phyloP scores from a whole-genome alignment of 23 tunicate genomes.

The Botrylloides violaceus region DNA sequence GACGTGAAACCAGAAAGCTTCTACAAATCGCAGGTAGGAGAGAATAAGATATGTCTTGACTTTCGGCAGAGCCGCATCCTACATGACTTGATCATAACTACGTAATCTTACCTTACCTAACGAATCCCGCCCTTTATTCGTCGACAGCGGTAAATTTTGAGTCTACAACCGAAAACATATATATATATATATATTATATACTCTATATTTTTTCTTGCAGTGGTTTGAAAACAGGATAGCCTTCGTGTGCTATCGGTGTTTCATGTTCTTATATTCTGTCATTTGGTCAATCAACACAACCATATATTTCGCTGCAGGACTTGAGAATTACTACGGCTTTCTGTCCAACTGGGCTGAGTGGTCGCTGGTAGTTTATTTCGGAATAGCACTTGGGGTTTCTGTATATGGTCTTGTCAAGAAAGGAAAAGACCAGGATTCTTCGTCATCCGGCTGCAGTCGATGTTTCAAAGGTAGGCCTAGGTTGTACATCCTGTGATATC shows the following conservation, averaged over 20 bases:
- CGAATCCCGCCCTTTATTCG: no score
- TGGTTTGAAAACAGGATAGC: slow-evolving; percentile 36
- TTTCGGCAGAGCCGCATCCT: no score
- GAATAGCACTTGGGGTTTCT: slow-evolving; percentile 21
- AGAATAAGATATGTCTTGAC: no score
- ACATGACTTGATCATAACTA: no score
- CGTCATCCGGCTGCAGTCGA: background rate
- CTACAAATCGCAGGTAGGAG: slow-evolving; percentile 45
- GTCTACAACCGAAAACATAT: no score
- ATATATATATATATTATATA: background rate
- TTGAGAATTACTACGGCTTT: slow-evolving; percentile 29
- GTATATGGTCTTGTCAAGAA: slow-evolving; percentile 22
- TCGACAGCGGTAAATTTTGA: no score
- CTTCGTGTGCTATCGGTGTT: slow-evolving; percentile 32
- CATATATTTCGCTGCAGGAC: slow-evolving; percentile 5
- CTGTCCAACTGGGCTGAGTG: slow-evolving; percentile 86
- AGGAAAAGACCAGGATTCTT: background rate
- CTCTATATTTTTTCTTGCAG: slow-evolving; percentile 18
- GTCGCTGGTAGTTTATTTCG: slow-evolving; percentile 55
- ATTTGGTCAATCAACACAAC: slow-evolving; percentile 50
- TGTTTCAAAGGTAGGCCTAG: slow-evolving; percentile 1
- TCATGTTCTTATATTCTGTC: slow-evolving; percentile 42
- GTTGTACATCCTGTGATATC: background rate
- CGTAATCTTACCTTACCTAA: no score
- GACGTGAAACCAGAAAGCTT: slow-evolving; percentile 33